phyloP scores from a whole-genome alignment of 1,140 invertebrate species.

The Bilobella aurantiaca region DNA sequence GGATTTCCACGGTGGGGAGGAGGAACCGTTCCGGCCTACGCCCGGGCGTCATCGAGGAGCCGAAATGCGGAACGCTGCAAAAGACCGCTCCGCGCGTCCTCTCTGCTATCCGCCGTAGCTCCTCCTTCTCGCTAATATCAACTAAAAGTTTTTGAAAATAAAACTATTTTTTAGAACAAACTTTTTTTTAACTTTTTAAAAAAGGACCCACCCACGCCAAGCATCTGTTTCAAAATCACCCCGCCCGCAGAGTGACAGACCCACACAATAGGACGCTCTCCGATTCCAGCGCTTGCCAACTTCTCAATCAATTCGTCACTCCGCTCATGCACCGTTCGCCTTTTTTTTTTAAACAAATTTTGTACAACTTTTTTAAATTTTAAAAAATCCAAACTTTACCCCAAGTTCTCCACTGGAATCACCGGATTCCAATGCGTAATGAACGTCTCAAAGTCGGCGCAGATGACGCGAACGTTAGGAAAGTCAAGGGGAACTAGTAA shows the following conservation, averaged over 20 bases:
- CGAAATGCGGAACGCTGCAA: slow-evolving; percentile 67
- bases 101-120: slow-evolving; percentile 44
- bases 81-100: slow-evolving; percentile 63
- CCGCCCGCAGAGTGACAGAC: slow-evolving; percentile 78
- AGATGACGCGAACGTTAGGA: slow-evolving; percentile 50
- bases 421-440: slow-evolving; percentile 52
- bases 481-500: slow-evolving; percentile 51
- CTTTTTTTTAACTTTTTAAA: slow-evolving; percentile 28
- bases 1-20: slow-evolving; percentile 67
- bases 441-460: slow-evolving; percentile 56
- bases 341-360: slow-evolving; percentile 18
- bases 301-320: slow-evolving; percentile 53
- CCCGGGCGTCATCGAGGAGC: slow-evolving; percentile 56
- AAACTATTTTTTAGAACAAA: slow-evolving; percentile 15
- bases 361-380: neutral
- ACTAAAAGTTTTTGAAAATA: slow-evolving; percentile 36
- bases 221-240: slow-evolving; percentile 64
- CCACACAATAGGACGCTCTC: slow-evolving; percentile 62
- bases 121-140: slow-evolving; percentile 43
- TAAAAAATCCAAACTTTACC: slow-evolving; percentile 41
- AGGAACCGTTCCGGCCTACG: slow-evolving; percentile 46
- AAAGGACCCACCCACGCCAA: slow-evolving; percentile 40
- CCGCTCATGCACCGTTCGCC: slow-evolving; percentile 49
- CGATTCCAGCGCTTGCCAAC: slow-evolving; percentile 56
- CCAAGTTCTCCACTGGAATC: slow-evolving; percentile 47